Base-by-base conservation (phyloP, 2,113 vertebrate species). In the Chionis minor region DNA sequence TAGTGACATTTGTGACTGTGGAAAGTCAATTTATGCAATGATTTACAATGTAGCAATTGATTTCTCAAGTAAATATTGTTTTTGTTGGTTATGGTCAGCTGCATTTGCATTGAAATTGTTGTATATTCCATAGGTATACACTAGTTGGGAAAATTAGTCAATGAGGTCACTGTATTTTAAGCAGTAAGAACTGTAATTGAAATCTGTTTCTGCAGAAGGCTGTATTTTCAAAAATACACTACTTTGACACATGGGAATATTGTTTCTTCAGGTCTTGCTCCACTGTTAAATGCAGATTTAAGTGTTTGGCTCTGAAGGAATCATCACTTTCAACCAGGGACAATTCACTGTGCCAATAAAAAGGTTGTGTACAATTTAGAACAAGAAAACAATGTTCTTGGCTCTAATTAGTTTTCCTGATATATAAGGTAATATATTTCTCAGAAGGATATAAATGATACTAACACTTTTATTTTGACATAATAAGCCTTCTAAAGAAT, bases 391-490 rank as follows among this genome's bases (percentile, higher is more conserved):
- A 63, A 81, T 96, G 54, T 92, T 84, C 62, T 92, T 66, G 61
- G 21, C 32, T 92, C 47, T 97, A 96, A 97, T 97, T 97, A 92
- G 61, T 97, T 98, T 96, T 73, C 79, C 90, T 97, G 86, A 94
- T 96, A 92, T 74, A 75, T 94, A 91, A 91, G 44, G 81, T 90
- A 95, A 70, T 96, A 35, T 22, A 86, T 96, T 95, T 96, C 54
- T 96, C 55, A 82, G 80, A 96, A 95, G 96, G 85, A 73, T 96
- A 98, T 88, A 96, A 91, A 95, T 93, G 61, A 94, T 94, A n/a
- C 51, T 19, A 95, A 74, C 35, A 55, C 71, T 84, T 84, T 61
- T 73, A 72, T 97, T 81, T 75, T 96, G 94, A 95, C 81, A 81
- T 88, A 94, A 78, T 92, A 97, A 74, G 32, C 62, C 88, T 95